These are phyloP conservation scores for Lagodon rhomboides DNA, from an alignment of 2,797 vertebrate species.

Conservation along the genomic window DNA sequence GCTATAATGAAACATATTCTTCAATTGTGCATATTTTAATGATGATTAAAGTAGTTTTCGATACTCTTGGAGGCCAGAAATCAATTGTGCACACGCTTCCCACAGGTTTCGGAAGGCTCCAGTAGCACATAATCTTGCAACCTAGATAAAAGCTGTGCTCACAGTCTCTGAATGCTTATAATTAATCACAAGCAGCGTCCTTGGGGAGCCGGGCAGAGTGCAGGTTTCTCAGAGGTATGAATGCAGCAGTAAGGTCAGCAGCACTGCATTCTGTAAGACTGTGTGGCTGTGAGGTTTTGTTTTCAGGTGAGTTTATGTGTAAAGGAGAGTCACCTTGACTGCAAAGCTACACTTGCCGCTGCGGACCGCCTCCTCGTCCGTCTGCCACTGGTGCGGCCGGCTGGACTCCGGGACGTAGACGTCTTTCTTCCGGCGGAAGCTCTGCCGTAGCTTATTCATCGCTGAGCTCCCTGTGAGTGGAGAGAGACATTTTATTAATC, in stretches of 20 bases:
- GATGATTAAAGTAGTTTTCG: slow-evolving; percentile 5
- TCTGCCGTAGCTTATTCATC: slow-evolving; percentile 99
- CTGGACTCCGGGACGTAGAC: slow-evolving; percentile 98
- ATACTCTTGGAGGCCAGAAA: slow-evolving; percentile 21
- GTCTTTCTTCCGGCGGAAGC: slow-evolving; percentile 99
- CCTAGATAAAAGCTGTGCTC: slow-evolving; percentile 58
- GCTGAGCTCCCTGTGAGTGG: slow-evolving; percentile 81
- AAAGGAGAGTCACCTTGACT: slow-evolving; percentile 93
- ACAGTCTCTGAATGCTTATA: slow-evolving; percentile 45
- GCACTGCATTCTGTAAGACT: not conserved
- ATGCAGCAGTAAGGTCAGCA: slow-evolving; percentile 16
- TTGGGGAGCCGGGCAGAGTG: slow-evolving; percentile 37
- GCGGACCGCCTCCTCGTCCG: slow-evolving; percentile 97
- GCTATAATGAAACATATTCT: slow-evolving; percentile 12
- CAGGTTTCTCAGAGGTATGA: slow-evolving; percentile 39
- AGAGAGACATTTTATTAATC: slow-evolving; percentile 40
- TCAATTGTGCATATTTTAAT: slow-evolving; percentile 10
- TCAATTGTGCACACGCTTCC: slow-evolving; percentile 21
- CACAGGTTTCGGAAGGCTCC: slow-evolving; percentile 27
- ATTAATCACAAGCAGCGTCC: slow-evolving; percentile 69
- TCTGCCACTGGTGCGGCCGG: slow-evolving; percentile 99
- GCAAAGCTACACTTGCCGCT: slow-evolving; percentile 97
- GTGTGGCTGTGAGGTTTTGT: slow-evolving; percentile 1
- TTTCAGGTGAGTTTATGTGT: slow-evolving; percentile 27
- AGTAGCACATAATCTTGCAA: slow-evolving; percentile 41